Conservation (phyloP, 1,140 invertebrate species). For the Macrosteles quadrilineatus region DNA sequence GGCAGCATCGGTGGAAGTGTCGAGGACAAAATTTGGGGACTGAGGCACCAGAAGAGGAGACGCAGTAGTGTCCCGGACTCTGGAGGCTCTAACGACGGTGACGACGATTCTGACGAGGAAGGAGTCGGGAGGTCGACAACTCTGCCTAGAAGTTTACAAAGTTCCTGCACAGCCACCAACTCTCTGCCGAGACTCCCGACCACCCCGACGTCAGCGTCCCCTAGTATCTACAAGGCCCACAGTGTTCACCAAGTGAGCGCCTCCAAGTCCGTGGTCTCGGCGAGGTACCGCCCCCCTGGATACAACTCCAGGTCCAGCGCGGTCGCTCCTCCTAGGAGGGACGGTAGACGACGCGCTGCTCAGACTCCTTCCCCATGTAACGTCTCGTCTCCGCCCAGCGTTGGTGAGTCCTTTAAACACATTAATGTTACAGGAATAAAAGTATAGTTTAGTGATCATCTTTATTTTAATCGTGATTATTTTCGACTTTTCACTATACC, state of each 20-base stretch:
- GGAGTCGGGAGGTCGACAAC: constrained; percentile 58
- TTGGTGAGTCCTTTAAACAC: constrained; percentile 54
- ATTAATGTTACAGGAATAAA: background rate
- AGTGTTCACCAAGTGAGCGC: constrained; percentile 62
- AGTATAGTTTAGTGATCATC: constrained; percentile 25
- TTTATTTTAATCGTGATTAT: too few species aligned
- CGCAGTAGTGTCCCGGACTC: constrained; percentile 70
- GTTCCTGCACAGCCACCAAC: constrained; percentile 61
- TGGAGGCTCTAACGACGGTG: constrained; percentile 61
- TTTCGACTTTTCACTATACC: too few species aligned
- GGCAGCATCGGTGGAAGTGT: constrained; percentile 75
- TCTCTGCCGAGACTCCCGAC: constrained; percentile 51
- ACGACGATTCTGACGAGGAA: constrained; percentile 62
- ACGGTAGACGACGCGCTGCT: constrained; percentile 17
- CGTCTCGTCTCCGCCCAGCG: constrained; percentile 48
- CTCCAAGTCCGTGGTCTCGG: constrained; percentile 72
- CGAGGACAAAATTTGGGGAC: constrained; percentile 57
- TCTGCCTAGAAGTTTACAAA: constrained; percentile 64
- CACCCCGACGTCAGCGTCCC: constrained; percentile 50
- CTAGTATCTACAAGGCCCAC: constrained; percentile 67
- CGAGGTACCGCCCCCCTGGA: constrained; percentile 81
- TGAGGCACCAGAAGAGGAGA: constrained; percentile 54
- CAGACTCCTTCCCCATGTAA: constrained; percentile 36
- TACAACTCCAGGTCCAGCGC: constrained; percentile 59
- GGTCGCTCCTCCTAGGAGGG: constrained; percentile 55